These are phyloP conservation scores for Gasteruption jaculator DNA, from an alignment of 2,888 invertebrate genomes.

Conservation along the genomic window DNA sequence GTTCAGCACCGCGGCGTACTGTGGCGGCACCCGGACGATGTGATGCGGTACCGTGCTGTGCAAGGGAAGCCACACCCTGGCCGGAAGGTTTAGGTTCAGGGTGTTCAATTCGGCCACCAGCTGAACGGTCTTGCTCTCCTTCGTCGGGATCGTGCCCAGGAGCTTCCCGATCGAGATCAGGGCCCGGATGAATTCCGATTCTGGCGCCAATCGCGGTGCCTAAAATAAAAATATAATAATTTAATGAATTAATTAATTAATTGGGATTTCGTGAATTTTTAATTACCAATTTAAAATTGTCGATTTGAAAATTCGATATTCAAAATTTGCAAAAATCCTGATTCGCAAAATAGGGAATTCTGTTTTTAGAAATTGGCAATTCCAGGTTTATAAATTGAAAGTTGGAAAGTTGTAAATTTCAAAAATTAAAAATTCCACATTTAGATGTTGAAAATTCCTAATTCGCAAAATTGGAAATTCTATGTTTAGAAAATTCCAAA, in stretches of 20 bases:
- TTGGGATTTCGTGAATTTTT: no score
- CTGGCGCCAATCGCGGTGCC: constrained; percentile 78
- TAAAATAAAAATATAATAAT: constrained; percentile 41
- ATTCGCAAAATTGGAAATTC: no score
- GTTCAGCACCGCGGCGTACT: constrained; percentile 96
- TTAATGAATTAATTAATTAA: constrained; percentile 8
- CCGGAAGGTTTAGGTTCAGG: constrained; percentile 94
- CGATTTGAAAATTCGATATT: no score
- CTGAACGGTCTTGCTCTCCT: constrained; percentile 89
- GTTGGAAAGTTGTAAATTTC: no score
- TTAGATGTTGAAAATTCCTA: background rate
- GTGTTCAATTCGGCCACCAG: constrained; percentile 89
- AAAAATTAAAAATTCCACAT: background rate
- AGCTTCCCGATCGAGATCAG: constrained; percentile 82
- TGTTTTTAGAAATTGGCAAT: no score
- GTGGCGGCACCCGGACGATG: constrained; percentile 93
- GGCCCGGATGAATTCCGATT: constrained; percentile 84
- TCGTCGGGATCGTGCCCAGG: constrained; percentile 75
- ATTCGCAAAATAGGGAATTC: no score
- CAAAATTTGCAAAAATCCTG: no score
- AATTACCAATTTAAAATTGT: no score
- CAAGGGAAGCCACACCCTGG: constrained; percentile 95
- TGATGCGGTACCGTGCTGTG: constrained; percentile 82
- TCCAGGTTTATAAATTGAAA: no score
- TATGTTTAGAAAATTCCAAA: no score